Percentiles rank a stretch among this genome's conserved stretches.
phyloP scores from a whole-genome alignment of 2,888 invertebrate genomes.

The Anthrax anthrax region DNA sequence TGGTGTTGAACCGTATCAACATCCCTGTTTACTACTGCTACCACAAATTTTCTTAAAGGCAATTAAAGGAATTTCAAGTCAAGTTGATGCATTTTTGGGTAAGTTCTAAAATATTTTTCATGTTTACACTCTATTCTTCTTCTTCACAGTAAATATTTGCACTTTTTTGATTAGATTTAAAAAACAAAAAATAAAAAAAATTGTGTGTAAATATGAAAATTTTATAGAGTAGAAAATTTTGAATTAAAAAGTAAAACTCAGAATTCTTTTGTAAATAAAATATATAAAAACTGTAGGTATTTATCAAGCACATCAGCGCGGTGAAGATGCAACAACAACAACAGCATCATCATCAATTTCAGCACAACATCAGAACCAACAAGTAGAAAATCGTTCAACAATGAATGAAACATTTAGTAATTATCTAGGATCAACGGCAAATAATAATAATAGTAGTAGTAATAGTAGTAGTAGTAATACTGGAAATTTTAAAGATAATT shows the following conservation, averaged over 20 bases:
- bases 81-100: constrained; percentile 94
- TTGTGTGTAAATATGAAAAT: too few species aligned
- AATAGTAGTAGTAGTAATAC: constrained; percentile 11
- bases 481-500: constrained; percentile 11
- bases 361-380: constrained; percentile 7
- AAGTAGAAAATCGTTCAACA: constrained; percentile 30
- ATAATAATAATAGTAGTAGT: not conserved
- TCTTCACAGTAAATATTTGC: not conserved
- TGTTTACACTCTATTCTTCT: not conserved
- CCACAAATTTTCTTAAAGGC: constrained; percentile 87
- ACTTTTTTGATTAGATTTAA: not conserved
- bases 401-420: constrained; percentile 5
- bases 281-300: constrained; percentile 22
- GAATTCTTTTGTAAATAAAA: not conserved
- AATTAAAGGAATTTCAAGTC: constrained; percentile 81
- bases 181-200: too few species aligned
- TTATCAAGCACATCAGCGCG: constrained; percentile 25
- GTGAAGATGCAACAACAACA: constrained; percentile 22
- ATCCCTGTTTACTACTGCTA: constrained; percentile 68
- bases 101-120: constrained; percentile 20
- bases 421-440: constrained; percentile 4
- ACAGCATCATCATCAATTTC: not conserved
- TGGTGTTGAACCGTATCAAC: constrained; percentile 77
- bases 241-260: too few species aligned
- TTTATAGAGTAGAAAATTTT: too few species aligned